Conservation (phyloP, 1,140 invertebrate species). For the Andrena cerasifolii region DNA sequence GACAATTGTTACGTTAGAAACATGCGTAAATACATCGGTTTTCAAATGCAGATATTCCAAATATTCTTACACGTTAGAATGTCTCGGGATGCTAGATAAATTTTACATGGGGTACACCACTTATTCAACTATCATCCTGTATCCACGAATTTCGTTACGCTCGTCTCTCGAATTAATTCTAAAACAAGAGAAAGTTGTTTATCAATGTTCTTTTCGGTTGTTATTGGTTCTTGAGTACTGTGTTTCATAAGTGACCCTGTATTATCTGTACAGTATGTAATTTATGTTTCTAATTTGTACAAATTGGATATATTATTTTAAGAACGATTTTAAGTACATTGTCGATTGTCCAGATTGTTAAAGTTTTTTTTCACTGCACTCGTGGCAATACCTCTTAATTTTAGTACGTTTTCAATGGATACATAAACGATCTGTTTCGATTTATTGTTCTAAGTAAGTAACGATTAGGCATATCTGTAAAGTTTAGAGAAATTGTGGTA, state of each 20-base stretch:
- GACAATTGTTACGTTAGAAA: background rate
- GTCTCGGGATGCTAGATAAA: conserved; percentile 12
- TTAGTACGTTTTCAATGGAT: background rate
- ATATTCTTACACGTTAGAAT: conserved; percentile 30
- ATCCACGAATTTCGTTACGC: conserved; percentile 1
- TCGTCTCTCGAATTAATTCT: conserved; percentile 13
- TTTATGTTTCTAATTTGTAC: conserved; percentile 66
- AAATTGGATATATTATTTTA: conserved; percentile 48
- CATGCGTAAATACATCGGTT: background rate
- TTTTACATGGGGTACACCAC: background rate
- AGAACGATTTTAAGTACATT: conserved; percentile 31
- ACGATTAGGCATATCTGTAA: conserved; percentile 53
- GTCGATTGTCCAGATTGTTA: conserved; percentile 22
- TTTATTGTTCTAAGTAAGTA: conserved; percentile 3
- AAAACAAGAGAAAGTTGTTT: conserved; percentile 16
- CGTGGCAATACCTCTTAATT: background rate
- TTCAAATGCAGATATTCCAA: conserved; percentile 13
- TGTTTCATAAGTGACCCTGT: conserved; percentile 32
- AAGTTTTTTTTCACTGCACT: background rate
- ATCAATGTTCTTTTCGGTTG: background rate
- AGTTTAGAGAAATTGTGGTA: conserved; percentile 20
- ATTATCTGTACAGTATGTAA: conserved; percentile 62
- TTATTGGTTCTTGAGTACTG: background rate
- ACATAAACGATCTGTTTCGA: background rate
- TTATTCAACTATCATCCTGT: conserved; percentile 7